These are phyloP conservation scores for Melanerpes formicivorus DNA, from an alignment of 2,113 vertebrate species.

Conservation along the genomic window DNA sequence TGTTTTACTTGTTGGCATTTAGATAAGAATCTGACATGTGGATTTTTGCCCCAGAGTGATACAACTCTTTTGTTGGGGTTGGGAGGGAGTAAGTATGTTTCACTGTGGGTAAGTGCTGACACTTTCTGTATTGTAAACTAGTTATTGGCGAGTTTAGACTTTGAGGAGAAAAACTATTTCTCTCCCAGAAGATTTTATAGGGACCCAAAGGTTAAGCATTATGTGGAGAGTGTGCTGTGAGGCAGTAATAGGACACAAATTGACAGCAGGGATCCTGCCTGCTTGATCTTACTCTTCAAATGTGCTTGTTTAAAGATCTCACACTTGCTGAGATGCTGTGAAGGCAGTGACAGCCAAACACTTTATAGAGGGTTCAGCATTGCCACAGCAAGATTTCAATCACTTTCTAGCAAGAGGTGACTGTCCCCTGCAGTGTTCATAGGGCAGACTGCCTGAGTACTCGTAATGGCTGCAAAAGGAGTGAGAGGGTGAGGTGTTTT, in stretches of 20 bases:
- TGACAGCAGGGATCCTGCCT: background rate
- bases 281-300: background rate
- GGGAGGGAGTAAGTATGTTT: background rate
- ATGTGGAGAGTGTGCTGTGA: background rate
- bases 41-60: background rate
- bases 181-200: background rate
- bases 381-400: background rate
- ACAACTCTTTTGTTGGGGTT: background rate
- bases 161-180: background rate
- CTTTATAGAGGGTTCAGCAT: background rate
- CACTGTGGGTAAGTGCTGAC: background rate
- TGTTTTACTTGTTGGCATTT: background rate
- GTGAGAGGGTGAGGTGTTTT: background rate
- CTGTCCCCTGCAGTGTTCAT: background rate
- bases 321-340: background rate
- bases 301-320: background rate
- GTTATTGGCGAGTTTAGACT: background rate
- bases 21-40: background rate
- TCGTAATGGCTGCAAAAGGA: background rate
- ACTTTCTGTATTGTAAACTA: background rate
- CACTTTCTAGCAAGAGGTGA: background rate
- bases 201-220: background rate
- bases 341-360: rapidly evolving
- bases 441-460: background rate
- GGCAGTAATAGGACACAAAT: background rate